Conservation (phyloP, 2,888 invertebrate species). For the Mechanitis messenoides region DNA sequence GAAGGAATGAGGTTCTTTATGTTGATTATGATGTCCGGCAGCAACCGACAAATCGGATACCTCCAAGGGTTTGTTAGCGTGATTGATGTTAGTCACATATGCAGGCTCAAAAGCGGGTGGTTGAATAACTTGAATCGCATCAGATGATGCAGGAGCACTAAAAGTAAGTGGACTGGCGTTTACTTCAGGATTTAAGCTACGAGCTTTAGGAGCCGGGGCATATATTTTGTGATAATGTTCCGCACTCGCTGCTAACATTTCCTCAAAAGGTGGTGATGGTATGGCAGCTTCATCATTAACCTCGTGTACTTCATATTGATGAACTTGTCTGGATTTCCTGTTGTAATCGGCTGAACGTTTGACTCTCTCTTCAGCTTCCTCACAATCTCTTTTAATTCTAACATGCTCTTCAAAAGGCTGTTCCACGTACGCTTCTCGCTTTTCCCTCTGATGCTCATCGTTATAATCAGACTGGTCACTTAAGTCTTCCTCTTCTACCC, state of each 20-base stretch:
- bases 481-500: slow-evolving; percentile 56
- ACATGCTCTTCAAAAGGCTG: slow-evolving; percentile 53
- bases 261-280: slow-evolving; percentile 57
- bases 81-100: slow-evolving; percentile 13
- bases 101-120: slow-evolving; percentile 17
- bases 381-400: slow-evolving; percentile 51
- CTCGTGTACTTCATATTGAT: slow-evolving; percentile 68
- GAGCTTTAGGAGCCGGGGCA: slow-evolving; percentile 43
- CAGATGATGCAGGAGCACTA: slow-evolving; percentile 31
- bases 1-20: slow-evolving; percentile 49
- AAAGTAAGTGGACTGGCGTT: slow-evolving; percentile 33
- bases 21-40: slow-evolving; percentile 39
- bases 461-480: slow-evolving; percentile 45
- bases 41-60: slow-evolving; percentile 30
- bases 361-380: slow-evolving; percentile 26
- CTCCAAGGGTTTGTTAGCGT: slow-evolving; percentile 28
- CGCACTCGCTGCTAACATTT: slow-evolving; percentile 67
- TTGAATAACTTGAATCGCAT: slow-evolving; percentile 19
- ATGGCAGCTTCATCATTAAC: slow-evolving; percentile 47
- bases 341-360: slow-evolving; percentile 34
- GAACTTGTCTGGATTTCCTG: slow-evolving; percentile 51
- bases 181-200: slow-evolving; percentile 43
- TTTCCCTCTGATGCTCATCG: slow-evolving; percentile 38
- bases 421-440: slow-evolving; percentile 44
- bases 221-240: slow-evolving; percentile 64